Base-by-base conservation (phyloP, 2,888 invertebrate genomes). In the Orthonevra nobilis region DNA sequence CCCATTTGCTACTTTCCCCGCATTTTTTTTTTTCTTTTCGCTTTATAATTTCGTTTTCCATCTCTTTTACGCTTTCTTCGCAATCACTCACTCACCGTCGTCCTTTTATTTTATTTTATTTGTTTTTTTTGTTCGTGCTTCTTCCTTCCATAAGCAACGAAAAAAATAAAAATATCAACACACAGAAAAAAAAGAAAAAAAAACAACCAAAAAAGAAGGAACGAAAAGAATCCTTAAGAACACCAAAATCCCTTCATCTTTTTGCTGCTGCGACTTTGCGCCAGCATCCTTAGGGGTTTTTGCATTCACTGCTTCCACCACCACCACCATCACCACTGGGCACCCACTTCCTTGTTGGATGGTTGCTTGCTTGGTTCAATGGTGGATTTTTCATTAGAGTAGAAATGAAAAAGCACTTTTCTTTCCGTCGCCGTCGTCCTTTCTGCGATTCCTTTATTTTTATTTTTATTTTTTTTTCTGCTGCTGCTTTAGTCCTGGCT, bases 341-440 rank as follows among this genome's bases (percentile, higher is more conserved):
- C 15, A 26, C 34, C 28, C 34, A 30, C 26, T 36, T n/a, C n/a
- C n/a, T n/a, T n/a, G n/a, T n/a, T n/a, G n/a, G n/a, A n/a, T n/a
- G n/a, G n/a, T n/a, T n/a, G n/a, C 44, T 46, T 23, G 19, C 17
- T 15, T n/a, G 64, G 19, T 52, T 64, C 52, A 54, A 34, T 66
- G 60, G 79, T 54, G 60, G 79, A 73, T 79, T 79, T 79, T 79
- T 79, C 79, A 79, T 79, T 79, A 79, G 60, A 79, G 73, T 66
- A 52, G 54, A 79, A 79, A 79, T 79, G 79, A 79, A 79, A 79
- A 79, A 66, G 66, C 79, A 72, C 73, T 72, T 72, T 79, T 73
- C 77, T 60, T 66, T 66, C 79, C 64, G 30, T 72, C 64, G 54
- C 30, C 42, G 17, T 42, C 68, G 58, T 66, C 58, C 60, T 61